Percentiles rank a stretch among this genome's conserved stretches.
phyloP scores from a whole-genome alignment of 2,797 vertebrate genomes.

The Scleropages formosus region DNA sequence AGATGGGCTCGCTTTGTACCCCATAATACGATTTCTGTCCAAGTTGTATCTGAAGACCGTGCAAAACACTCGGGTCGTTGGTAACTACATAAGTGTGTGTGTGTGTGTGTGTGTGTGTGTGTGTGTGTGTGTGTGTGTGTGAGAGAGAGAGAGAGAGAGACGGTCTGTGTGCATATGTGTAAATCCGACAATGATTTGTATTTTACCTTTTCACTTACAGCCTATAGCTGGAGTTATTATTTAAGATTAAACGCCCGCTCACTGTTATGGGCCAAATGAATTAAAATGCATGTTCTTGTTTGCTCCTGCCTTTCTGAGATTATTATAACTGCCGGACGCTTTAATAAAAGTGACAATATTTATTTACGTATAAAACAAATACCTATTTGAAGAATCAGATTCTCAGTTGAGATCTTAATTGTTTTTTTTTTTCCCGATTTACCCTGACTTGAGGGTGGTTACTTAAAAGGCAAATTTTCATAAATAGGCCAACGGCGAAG shows the following conservation, averaged over 20 bases:
- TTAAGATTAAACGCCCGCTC: neutral
- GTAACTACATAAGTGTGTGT: slow-evolving; percentile 4
- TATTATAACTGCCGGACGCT: slow-evolving; percentile 1
- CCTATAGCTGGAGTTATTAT: neutral
- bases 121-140: neutral
- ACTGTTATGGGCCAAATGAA: neutral
- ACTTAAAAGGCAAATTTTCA: slow-evolving; percentile 8
- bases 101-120: neutral
- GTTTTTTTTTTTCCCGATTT: neutral
- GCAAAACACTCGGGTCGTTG: slow-evolving; percentile 15
- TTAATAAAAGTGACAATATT: neutral
- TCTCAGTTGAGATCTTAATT: neutral
- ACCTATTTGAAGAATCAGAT: neutral
- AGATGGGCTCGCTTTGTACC: slow-evolving; percentile 32
- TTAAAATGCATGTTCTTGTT: neutral
- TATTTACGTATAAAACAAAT: neutral
- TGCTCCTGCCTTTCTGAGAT: neutral
- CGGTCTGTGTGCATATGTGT: neutral
- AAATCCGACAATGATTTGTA: neutral
- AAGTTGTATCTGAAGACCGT: slow-evolving; percentile 7
- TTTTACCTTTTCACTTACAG: neutral
- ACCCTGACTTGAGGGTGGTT: neutral
- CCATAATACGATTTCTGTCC: slow-evolving; percentile 17
- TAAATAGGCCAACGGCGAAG: slow-evolving; percentile 12
- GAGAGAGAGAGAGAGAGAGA: too few relatives aligned